Evolutionary conservation across 2,113 vertebrate genomes (phyloP), one percentile per base, ranked within the genome.

Genomic region (Morone saxatilis): DNA sequence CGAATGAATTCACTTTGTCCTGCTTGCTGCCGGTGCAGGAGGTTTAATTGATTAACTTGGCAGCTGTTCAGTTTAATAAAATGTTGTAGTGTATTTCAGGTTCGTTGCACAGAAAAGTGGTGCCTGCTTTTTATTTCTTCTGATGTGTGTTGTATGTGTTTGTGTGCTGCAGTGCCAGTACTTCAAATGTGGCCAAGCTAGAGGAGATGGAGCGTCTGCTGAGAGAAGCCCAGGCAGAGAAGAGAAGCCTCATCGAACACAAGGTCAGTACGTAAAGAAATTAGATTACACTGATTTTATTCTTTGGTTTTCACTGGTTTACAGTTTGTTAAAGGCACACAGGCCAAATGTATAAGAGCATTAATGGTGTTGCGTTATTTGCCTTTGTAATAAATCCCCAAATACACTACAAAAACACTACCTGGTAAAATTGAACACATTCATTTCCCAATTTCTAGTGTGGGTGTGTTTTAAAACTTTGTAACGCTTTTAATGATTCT

Each of bases 121-220:
- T 53, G n/a, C 25, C 22, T 41, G 1, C 6, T 20, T 13, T 60
- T 40, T 71, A 2, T 14, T 4, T n/a, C 7, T 48, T n/a, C 7
- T 48, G 20, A 67, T 69, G 53, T 50, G 11, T 60, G 36, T 56
- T 60, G 17, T 54, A 13, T 87, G 63, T 76, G 69, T 69, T 69
- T 85, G 48, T 91, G 69, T 48, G 7, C 51, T 76, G 19, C 90
- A 99, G 98, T 86, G 97, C 98, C 89, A 99, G 98, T 90, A 99
- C 97, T 25, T 97, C 97, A 81, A 98, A 98, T 10, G 92, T 97
- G 87, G 96, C 96, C 80, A 97, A 96, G 91, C 95, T 99, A 57
- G 98, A 99, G 92, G 98, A 99, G 93, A 99, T 99, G 98, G 98
- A 99, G 93, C 96, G 97, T 65, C 95, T 99, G 89, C 91, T 99